A percentile compares a stretch with the other conserved stretches of the same genome.
phyloP scores from a whole-genome alignment of 2,797 vertebrate genomes.

The Triplophysa yarkandensis region DNA sequence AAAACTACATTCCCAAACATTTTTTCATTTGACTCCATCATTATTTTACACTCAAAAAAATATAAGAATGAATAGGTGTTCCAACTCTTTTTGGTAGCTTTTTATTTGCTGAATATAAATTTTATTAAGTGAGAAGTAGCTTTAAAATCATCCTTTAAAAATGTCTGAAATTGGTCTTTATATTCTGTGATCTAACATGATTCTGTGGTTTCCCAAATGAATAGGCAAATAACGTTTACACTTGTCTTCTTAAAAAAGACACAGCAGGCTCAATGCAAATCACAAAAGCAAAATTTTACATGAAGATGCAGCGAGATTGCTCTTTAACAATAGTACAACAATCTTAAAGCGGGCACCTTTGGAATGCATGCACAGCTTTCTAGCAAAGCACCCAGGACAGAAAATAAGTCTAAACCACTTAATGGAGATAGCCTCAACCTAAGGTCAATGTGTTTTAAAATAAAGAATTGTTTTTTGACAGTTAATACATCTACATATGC shows the following conservation, averaged over 20 bases:
- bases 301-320: slow-evolving; percentile 37
- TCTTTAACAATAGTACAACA: slow-evolving; percentile 41
- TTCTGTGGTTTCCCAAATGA: slow-evolving; percentile 48
- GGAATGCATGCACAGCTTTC: slow-evolving; percentile 46
- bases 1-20: not conserved
- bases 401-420: slow-evolving; percentile 25
- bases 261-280: slow-evolving; percentile 46
- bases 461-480: slow-evolving; percentile 36
- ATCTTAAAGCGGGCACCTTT: slow-evolving; percentile 33
- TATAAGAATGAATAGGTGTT: not conserved
- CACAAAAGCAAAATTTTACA: slow-evolving; percentile 31
- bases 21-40: not conserved
- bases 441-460: slow-evolving; percentile 15
- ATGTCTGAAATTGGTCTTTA: slow-evolving; percentile 49
- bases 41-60: not conserved
- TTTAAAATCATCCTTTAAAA: slow-evolving; percentile 57
- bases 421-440: slow-evolving; percentile 43
- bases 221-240: slow-evolving; percentile 50
- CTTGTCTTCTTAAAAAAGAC: slow-evolving; percentile 56
- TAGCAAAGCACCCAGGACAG: slow-evolving; percentile 47
- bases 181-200: slow-evolving; percentile 52
- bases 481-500: slow-evolving; percentile 45
- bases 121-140: slow-evolving; percentile 60
- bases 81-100: not conserved
- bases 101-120: slow-evolving; percentile 57